phyloP scores from a whole-genome alignment of 2,888 invertebrate genomes.

The Barypeithes pellucidus region DNA sequence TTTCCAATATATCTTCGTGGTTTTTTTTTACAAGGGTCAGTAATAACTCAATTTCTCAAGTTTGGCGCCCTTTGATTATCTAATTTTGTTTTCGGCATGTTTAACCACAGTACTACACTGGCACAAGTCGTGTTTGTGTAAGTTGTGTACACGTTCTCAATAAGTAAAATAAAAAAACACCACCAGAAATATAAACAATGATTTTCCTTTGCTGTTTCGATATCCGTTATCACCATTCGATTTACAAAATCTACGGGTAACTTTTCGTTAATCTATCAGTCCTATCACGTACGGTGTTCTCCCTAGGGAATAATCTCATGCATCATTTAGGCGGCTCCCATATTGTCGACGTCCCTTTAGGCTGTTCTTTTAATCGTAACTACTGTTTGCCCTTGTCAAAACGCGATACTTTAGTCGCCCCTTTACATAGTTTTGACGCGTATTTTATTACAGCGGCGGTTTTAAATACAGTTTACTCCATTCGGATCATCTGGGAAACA shows the following conservation, averaged over 20 bases:
- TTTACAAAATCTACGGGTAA: not conserved
- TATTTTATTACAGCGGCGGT: not conserved
- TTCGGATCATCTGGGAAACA: no score
- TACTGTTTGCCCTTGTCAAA: constrained; percentile 28
- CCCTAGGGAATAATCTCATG: constrained; percentile 36
- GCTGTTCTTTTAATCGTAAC: constrained; percentile 30
- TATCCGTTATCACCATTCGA: not conserved
- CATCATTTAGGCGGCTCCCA: constrained; percentile 38
- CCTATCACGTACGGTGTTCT: constrained; percentile 26
- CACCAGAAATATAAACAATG: no score
- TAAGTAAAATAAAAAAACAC: no score
- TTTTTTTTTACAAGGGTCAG: not conserved
- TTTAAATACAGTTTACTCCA: no score
- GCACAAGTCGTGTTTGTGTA: no score
- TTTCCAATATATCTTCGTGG: not conserved
- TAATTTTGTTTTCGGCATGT: no score
- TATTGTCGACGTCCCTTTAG: constrained; percentile 29
- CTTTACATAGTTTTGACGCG: not conserved
- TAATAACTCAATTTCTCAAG: not conserved
- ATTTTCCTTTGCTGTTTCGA: not conserved
- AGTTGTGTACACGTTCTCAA: no score
- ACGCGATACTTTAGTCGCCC: not conserved
- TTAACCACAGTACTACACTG: no score
- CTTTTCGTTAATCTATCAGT: constrained; percentile 12
- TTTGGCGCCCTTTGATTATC: not conserved